Conservation (phyloP, 2,113 vertebrate species). For the Sylvilagus bachmani region DNA sequence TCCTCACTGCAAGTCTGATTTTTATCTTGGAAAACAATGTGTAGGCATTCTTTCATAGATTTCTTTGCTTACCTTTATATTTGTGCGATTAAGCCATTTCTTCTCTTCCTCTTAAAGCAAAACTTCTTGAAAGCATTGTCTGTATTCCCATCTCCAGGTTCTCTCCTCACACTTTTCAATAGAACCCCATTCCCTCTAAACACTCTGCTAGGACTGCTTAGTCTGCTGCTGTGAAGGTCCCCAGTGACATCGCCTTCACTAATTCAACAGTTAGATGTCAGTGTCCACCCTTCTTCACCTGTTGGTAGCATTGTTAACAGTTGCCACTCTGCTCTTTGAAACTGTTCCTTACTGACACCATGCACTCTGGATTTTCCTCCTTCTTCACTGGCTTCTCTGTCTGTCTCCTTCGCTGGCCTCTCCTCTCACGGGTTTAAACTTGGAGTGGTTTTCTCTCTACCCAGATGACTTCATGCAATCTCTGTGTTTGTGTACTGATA, state of each 20-base stretch:
- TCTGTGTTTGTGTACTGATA: background rate
- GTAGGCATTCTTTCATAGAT: slow-evolving; percentile 25
- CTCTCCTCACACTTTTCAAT: background rate
- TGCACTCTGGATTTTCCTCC: background rate
- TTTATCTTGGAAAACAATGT: background rate
- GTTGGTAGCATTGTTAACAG: background rate
- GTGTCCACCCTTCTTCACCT: background rate
- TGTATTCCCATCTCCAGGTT: background rate
- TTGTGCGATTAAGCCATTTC: slow-evolving; percentile 42
- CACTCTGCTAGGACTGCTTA: background rate
- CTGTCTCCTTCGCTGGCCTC: background rate
- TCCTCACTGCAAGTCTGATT: background rate
- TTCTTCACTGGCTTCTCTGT: background rate
- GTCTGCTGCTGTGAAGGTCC: background rate
- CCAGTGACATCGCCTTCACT: background rate
- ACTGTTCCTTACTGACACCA: background rate
- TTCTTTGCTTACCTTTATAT: background rate
- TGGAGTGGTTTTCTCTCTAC: background rate
- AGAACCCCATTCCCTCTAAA: background rate
- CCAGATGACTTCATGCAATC: background rate
- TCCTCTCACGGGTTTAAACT: background rate
- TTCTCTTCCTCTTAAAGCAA: slow-evolving; percentile 11
- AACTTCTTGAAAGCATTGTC: background rate
- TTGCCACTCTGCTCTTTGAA: background rate
- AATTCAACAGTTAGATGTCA: background rate